phyloP scores from a whole-genome alignment of 2,113 vertebrate species.

The Aegotheles bennettii region DNA sequence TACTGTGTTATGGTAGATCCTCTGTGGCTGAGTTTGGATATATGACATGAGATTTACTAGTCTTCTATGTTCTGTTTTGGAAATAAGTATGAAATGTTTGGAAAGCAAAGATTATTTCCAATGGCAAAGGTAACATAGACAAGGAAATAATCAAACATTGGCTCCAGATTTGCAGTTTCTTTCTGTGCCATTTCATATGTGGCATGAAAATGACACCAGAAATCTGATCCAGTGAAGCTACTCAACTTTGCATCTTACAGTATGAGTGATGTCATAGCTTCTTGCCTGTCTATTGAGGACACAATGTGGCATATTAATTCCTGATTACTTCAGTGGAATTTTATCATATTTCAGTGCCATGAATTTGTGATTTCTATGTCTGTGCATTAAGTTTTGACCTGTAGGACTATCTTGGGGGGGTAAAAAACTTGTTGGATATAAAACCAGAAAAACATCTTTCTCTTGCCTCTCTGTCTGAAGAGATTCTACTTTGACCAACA shows the following conservation, averaged over 20 bases:
- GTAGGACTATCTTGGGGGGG: background rate
- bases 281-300: background rate
- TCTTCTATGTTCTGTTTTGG: background rate
- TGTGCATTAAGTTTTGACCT: background rate
- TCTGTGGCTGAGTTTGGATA: background rate
- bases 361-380: background rate
- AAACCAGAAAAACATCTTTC: background rate
- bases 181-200: fast-evolving
- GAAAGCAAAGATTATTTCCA: background rate
- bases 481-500: background rate
- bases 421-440: background rate
- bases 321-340: background rate
- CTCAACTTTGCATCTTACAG: background rate
- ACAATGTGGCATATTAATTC: background rate
- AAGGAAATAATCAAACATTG: background rate
- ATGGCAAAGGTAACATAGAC: background rate
- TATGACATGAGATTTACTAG: background rate
- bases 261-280: background rate
- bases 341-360: background rate
- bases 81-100: background rate
- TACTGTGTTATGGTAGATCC: background rate
- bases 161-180: background rate
- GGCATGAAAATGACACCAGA: background rate
- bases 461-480: background rate
- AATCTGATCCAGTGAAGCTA: background rate